These are phyloP conservation scores for Heptranchias perlo DNA, from an alignment of 2,113 vertebrate genomes.

Conservation along the genomic window DNA sequence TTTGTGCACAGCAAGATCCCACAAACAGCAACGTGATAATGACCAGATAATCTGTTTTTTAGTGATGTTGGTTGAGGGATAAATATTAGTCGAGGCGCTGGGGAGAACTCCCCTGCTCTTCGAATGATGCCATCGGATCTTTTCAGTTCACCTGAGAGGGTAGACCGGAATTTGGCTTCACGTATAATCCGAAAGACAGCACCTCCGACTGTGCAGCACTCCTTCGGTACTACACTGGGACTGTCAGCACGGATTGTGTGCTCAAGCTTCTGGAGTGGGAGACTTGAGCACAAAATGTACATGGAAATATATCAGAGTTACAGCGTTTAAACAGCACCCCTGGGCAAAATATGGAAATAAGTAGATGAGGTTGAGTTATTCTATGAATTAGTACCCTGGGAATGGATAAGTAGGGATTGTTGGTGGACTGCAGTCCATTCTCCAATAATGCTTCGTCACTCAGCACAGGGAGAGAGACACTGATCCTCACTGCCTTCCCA, in stretches of 20 bases:
- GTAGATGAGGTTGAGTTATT: not conserved
- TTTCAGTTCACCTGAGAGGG: not conserved
- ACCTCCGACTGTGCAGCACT: not conserved
- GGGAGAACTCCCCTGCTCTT: not conserved
- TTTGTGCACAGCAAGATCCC: not conserved
- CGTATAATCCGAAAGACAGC: not conserved
- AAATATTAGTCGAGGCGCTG: not conserved
- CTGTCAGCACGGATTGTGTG: not conserved
- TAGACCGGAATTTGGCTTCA: not conserved
- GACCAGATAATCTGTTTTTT: not conserved
- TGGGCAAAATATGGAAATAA: not conserved
- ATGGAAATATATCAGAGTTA: not conserved
- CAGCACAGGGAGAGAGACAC: not conserved
- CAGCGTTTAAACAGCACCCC: not conserved
- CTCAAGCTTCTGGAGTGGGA: not conserved
- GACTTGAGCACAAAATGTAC: not conserved
- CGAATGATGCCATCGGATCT: not conserved
- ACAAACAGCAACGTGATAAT: not conserved
- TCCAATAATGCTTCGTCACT: too few relatives aligned
- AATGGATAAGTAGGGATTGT: not conserved
- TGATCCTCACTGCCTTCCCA: not conserved
- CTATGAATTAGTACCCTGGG: not conserved
- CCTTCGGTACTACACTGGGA: not conserved
- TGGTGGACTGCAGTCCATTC: not conserved
- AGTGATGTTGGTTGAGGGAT: not conserved